Evolutionary conservation across 2,888 invertebrate genomes (phyloP).

Genomic region (Pristionchus mayeri): DNA sequence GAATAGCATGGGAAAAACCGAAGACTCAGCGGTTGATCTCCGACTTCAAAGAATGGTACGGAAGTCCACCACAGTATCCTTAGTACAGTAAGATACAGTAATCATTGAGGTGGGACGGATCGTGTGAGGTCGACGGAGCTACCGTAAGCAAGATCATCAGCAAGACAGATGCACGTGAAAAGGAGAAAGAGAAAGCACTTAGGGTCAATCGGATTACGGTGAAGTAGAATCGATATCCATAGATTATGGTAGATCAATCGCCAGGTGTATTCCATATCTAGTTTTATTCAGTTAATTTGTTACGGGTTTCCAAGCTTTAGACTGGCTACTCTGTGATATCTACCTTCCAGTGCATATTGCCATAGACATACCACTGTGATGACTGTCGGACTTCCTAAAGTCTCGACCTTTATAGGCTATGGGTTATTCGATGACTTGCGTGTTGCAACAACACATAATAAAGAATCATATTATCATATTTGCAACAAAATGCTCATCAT

Average conservation of each 20-base stretch:
- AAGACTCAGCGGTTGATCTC: neutral
- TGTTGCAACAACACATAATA: neutral
- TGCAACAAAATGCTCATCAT: slow-evolving; percentile 18
- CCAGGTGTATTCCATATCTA: neutral
- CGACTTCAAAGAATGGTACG: slow-evolving; percentile 40
- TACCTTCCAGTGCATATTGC: slow-evolving; percentile 8
- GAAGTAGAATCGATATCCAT: neutral
- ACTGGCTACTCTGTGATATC: slow-evolving; percentile 8
- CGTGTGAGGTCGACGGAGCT: slow-evolving; percentile 35
- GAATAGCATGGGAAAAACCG: slow-evolving; percentile 59
- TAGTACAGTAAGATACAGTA: neutral
- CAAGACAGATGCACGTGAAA: neutral
- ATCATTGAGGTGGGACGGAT: slow-evolving; percentile 37
- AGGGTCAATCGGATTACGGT: slow-evolving; percentile 24
- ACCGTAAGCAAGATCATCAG: slow-evolving; percentile 28
- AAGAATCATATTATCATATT: neutral
- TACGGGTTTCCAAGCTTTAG: slow-evolving; percentile 13
- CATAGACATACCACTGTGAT: slow-evolving; percentile 21
- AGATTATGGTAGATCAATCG: neutral
- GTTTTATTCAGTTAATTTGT: neutral
- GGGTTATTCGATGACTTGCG: slow-evolving; percentile 3
- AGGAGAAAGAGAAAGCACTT: neutral
- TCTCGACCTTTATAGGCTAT: slow-evolving; percentile 18
- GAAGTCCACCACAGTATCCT: neutral
- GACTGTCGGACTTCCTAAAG: slow-evolving; percentile 14